Evolutionary conservation across 2,888 invertebrate genomes (phyloP), one percentile per base, ranked within the genome.

Genomic region (Mesorhabditis belari): DNA sequence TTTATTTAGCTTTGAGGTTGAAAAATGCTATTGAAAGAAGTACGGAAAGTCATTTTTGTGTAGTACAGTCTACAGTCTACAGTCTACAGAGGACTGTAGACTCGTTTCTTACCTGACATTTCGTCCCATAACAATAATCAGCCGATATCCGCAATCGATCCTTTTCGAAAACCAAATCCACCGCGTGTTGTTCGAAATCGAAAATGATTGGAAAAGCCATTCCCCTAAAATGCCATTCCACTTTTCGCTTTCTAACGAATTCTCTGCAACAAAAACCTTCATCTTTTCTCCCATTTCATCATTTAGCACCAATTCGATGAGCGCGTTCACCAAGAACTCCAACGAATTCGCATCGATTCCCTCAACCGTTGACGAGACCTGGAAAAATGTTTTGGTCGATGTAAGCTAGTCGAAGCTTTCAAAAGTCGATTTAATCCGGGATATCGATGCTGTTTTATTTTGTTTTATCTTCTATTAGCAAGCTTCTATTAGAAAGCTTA

Each of bases 221-320:
- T 28, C n/a, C 75, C 76, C 9, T 1, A 5, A 9, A 17, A 17
- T 3, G n/a, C 17, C 1, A 29, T 17, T 55, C 27, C 24, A 5
- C 25, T 2, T 23, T 27, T 17, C 17, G 1, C 12, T 55, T 26
- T 24, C 17, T 55, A 12, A n/a, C 26, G 6, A 9, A 21, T 55
- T 29, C 17, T 25, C 55, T 19, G 17, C 35, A 17, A 17, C n/a
- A 4, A 65, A 69, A 60, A 76, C 76, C 62, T 76, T 76, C 53
- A 79, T 61, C 60, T 79, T 79, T 60, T 74, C 72, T 3, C 74
- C 69, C 72, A 79, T 78, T 54, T 79, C 79, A 49, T 79, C 79
- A 27, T 76, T 75, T 26, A 79, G 70, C 57, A 79, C 76, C 53
- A 79, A 60, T 35, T 79, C 79, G 24, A 76, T 79, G 17, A 79